Percentiles rank a stretch among this genome's conserved stretches.
These are phyloP conservation scores for Nesoenas mayeri DNA, from an alignment of 2,113 vertebrate species.

Conservation along the genomic window DNA sequence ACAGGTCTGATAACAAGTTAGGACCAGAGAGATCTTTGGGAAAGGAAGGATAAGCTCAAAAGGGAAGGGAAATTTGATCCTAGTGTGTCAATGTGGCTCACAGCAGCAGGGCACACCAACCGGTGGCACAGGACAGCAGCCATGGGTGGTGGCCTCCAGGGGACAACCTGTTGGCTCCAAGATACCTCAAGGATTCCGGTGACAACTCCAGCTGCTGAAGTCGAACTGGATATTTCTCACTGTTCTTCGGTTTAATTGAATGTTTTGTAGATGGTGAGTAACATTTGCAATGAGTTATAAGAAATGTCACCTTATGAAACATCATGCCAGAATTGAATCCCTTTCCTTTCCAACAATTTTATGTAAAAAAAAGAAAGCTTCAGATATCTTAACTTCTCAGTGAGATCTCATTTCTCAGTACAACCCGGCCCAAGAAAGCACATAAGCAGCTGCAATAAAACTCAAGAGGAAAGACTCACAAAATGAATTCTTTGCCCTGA, in stretches of 20 bases:
- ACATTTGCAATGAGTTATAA: conserved; percentile 50
- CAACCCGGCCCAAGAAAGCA: background rate
- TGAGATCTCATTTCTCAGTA: background rate
- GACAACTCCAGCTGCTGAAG: background rate
- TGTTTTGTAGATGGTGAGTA: conserved; percentile 39
- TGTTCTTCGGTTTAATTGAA: conserved; percentile 50
- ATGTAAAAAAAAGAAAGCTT: background rate
- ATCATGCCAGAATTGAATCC: background rate
- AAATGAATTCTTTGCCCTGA: background rate
- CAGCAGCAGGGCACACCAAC: background rate
- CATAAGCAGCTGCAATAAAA: background rate
- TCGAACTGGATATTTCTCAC: conserved; percentile 12
- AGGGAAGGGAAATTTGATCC: background rate
- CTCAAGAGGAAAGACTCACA: background rate
- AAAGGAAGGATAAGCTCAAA: background rate
- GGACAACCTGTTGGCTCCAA: background rate
- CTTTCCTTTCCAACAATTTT: background rate
- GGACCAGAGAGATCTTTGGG: background rate
- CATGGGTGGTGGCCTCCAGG: rapidly evolving
- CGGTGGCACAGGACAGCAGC: background rate
- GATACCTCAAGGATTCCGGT: background rate
- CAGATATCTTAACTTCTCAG: background rate
- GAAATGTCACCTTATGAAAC: conserved; percentile 50
- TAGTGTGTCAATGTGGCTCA: background rate
- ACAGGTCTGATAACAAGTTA: background rate